phyloP scores from a whole-genome alignment of 2,888 invertebrate genomes.

The Priocnemis perturbator region DNA sequence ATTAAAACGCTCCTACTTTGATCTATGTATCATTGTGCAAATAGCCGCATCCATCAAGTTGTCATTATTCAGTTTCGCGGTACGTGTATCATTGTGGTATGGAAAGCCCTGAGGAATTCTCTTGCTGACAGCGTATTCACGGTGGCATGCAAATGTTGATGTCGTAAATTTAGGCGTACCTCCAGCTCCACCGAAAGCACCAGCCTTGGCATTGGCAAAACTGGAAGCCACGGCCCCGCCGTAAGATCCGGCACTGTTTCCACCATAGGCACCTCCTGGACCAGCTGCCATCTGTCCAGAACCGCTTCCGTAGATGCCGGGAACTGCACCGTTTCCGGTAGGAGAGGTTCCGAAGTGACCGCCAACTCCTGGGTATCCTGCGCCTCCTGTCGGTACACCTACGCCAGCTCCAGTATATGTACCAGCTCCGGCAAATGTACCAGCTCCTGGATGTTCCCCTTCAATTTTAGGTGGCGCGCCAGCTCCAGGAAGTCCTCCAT shows the following conservation, averaged over 20 bases:
- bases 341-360: neutral
- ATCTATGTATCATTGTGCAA: conserved; percentile 43
- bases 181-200: conserved; percentile 4
- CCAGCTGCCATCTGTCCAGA: neutral
- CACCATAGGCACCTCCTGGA: neutral
- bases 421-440: neutral
- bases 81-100: conserved; percentile 9
- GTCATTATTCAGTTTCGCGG: conserved; percentile 1
- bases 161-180: conserved; percentile 26
- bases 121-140: conserved; percentile 7
- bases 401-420: conserved; percentile 14
- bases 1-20: conserved; percentile 36
- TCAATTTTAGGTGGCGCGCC: neutral
- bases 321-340: neutral
- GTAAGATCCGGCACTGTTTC: conserved; percentile 19
- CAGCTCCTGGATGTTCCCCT: neutral
- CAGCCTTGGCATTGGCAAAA: conserved; percentile 18
- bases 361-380: neutral
- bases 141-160: conserved; percentile 6
- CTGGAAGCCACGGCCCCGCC: conserved; percentile 29
- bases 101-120: conserved; percentile 17
- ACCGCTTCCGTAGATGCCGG: conserved; percentile 2
- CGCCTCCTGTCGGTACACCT: neutral
- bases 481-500: conserved; percentile 8
- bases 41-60: conserved; percentile 34